These are phyloP conservation scores for Phalloptychus januarius DNA, from an alignment of 2,797 vertebrate genomes.

Conservation along the genomic window DNA sequence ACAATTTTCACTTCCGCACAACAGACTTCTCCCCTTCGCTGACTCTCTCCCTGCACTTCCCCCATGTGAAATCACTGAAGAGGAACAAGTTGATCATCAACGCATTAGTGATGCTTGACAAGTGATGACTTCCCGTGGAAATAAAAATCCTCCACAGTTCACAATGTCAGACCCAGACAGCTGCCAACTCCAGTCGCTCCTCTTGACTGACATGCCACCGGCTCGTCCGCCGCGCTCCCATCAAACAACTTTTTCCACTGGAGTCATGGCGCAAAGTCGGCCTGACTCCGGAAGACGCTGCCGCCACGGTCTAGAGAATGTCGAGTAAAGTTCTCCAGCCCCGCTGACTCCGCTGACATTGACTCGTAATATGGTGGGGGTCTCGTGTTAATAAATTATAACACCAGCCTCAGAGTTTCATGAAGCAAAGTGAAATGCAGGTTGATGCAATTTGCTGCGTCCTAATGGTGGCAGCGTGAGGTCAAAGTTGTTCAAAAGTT, in stretches of 20 bases:
- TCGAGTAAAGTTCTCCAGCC: conserved; percentile 37
- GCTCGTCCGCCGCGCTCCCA: conserved; percentile 49
- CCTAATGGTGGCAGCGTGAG: conserved; percentile 18
- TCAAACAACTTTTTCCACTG: conserved; percentile 38
- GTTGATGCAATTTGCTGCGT: conserved; percentile 59
- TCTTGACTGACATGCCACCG: conserved; percentile 44
- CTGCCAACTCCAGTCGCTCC: conserved; percentile 47
- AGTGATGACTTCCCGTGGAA: conserved; percentile 62
- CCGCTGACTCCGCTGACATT: conserved; percentile 48
- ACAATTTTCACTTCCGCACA: background rate
- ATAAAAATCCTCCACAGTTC: conserved; percentile 47
- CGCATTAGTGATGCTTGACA: conserved; percentile 54
- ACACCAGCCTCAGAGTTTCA: conserved; percentile 25
- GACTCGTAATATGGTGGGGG: conserved; percentile 25
- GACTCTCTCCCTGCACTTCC: conserved; percentile 15
- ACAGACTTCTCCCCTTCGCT: conserved; percentile 1
- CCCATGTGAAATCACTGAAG: conserved; percentile 40
- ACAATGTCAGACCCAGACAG: conserved; percentile 64
- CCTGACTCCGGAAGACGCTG: conserved; percentile 16
- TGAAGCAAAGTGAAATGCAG: conserved; percentile 36
- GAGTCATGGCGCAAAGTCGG: conserved; percentile 30
- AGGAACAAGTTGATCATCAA: conserved; percentile 38
- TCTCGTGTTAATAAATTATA: conserved; percentile 50
- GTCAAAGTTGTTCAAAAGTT: conserved; percentile 41
- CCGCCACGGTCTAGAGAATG: conserved; percentile 16